Base-by-base conservation (phyloP, 2,888 invertebrate species). In the Drosophila flavopinicola region DNA sequence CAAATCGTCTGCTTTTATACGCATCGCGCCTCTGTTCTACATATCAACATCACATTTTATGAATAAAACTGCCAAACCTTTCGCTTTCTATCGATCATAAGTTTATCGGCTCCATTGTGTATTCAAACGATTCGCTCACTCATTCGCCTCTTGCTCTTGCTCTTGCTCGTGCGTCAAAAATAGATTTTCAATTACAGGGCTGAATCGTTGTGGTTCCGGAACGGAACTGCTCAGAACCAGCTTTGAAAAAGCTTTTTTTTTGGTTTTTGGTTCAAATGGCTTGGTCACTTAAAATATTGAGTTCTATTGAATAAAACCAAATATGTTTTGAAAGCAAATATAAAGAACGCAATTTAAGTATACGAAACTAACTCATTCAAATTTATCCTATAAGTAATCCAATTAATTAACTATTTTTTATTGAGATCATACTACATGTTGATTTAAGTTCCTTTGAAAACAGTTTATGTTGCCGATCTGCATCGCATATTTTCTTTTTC, bases 1-100 rank as follows among this genome's bases (percentile, higher is more conserved):
- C 44, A 64, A 37, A 56, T n/a, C 27, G 37, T 68, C 65, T 66
- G 58, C 48, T 73, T 63, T 60, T 51, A 29, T 38, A 47, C n/a
- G 29, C 25, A 30, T 42, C 42, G 30, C 39, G 41, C 59, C 35
- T 41, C 48, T 10, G 13, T 3, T 44, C 11, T 2, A n/a, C 38
- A 54, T 24, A 53, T 64, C 45, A 69, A 54, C 69, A 47, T 35
- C 39, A 49, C 56, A 61, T 61, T 60, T 57, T 58, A 58, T 70
- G 74, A 59, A 80, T 77, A 83, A 87, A 83, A 71, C 52, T 82
- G 69, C 65, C 73, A 75, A 53, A 59, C 45, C 59, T 63, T 69
- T 47, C 45, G 54, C 48, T 41, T 41, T 42, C 71, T 71, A 82
- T 82, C 85, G 86, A 85, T 82, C 78, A 85, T 74, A 63, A 57